Evolutionary conservation across 2,113 vertebrate species (phyloP).

Genomic region (Eulacestoma nigropectus): DNA sequence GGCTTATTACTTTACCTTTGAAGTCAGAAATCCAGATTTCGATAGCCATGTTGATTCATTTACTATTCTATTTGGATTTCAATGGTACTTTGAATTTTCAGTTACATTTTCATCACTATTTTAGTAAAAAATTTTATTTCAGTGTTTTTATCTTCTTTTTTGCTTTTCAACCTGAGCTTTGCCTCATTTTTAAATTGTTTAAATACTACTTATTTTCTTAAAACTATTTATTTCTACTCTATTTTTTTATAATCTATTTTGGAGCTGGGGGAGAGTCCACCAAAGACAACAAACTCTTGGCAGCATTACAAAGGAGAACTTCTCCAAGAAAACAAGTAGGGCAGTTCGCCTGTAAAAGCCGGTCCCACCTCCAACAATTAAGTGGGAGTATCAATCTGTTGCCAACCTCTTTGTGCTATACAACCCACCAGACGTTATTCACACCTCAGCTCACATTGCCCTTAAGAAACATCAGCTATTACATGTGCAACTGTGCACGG

Average conservation of each 20-base stretch:
- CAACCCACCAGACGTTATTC: background rate
- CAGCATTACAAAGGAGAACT: background rate
- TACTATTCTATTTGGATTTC: background rate
- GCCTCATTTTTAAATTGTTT: background rate
- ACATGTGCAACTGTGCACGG: background rate
- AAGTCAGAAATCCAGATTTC: background rate
- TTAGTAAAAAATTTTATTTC: background rate
- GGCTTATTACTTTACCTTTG: background rate
- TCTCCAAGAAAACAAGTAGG: background rate
- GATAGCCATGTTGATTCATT: background rate
- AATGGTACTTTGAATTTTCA: background rate
- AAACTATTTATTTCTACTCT: background rate
- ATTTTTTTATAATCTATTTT: background rate
- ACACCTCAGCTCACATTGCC: background rate
- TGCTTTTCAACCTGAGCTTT: background rate
- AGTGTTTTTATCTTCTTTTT: background rate
- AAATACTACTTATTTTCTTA: background rate
- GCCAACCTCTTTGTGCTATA: background rate
- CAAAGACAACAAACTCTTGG: background rate
- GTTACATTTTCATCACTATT: background rate
- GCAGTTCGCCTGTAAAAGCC: background rate
- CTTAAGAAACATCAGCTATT: background rate
- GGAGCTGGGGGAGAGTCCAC: fast-evolving
- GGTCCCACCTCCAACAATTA: background rate
- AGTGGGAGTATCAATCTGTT: background rate